phyloP scores from a whole-genome alignment of 2,113 vertebrate genomes.

The Ictidomys tridecemlineatus region DNA sequence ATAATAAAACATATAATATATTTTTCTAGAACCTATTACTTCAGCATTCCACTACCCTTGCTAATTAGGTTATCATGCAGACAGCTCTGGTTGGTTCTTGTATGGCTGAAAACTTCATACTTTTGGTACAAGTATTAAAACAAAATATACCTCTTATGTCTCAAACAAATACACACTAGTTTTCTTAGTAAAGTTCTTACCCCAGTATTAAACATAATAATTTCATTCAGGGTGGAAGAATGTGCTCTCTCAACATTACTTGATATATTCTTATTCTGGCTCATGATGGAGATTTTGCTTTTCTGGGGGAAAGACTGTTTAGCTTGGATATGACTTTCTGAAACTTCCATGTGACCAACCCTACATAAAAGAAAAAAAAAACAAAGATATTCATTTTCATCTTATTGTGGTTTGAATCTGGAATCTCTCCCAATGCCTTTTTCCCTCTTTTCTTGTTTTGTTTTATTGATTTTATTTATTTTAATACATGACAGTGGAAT shows the following conservation, averaged over 20 bases:
- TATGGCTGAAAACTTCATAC: not conserved
- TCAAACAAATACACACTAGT: not conserved
- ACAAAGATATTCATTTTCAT: conserved; percentile 46
- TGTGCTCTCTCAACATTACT: conserved; percentile 54
- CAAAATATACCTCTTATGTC: not conserved
- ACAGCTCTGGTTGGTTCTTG: not conserved
- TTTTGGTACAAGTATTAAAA: conserved; percentile 21
- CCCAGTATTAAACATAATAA: conserved; percentile 94
- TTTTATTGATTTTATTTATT: too few relatives aligned
- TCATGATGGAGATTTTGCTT: conserved; percentile 86
- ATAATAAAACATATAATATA: not conserved
- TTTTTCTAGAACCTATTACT: not conserved
- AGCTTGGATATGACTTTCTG: conserved; percentile 91
- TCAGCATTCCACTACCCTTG: too few relatives aligned
- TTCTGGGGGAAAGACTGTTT: conserved; percentile 92
- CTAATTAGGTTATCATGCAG: not conserved
- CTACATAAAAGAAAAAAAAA: conserved; percentile 83
- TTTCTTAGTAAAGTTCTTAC: conserved; percentile 86
- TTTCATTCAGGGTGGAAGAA: conserved; percentile 91
- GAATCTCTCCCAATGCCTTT: not conserved
- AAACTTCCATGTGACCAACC: conserved; percentile 94
- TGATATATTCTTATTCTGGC: not conserved
- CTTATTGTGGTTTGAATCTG: not conserved
- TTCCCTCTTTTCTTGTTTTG: too few relatives aligned
- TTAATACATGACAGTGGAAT: too few relatives aligned